A percentile compares a stretch with the other conserved stretches of the same genome.
Conservation (phyloP, 1,140 invertebrate species). For the Andrena cerasifolii region DNA sequence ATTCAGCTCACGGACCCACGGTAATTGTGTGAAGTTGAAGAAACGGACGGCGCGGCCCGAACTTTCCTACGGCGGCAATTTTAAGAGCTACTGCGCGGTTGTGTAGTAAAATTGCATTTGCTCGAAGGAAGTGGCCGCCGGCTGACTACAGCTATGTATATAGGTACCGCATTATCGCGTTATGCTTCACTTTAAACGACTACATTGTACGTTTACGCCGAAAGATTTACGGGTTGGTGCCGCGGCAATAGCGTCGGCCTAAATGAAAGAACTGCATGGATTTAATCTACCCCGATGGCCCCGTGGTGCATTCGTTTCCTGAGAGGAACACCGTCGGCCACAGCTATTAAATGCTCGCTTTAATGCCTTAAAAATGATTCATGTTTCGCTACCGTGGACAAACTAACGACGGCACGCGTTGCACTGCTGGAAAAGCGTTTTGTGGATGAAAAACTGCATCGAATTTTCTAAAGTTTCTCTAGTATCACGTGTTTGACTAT, state of each 20-base stretch:
- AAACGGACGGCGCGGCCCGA: constrained; percentile 53
- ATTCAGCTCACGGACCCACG: not conserved
- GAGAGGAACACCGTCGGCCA: not conserved
- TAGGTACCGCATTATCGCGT: constrained; percentile 58
- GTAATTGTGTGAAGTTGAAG: constrained; percentile 57
- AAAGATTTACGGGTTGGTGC: constrained; percentile 48
- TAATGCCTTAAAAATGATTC: constrained; percentile 37
- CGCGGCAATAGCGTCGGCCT: constrained; percentile 22
- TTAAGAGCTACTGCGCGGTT: constrained; percentile 17
- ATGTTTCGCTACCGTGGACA: constrained; percentile 18
- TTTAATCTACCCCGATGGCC: constrained; percentile 55
- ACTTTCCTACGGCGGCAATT: constrained; percentile 51
- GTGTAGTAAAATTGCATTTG: constrained; percentile 61
- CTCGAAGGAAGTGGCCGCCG: constrained; percentile 38
- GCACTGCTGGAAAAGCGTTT: not conserved
- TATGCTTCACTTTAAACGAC: constrained; percentile 61
- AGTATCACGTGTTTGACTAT: too few species aligned
- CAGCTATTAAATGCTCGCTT: constrained; percentile 29
- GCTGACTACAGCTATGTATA: not conserved
- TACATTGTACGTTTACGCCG: constrained; percentile 55
- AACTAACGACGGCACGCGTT: constrained; percentile 6
- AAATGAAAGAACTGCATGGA: constrained; percentile 48
- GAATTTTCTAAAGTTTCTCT: too few species aligned
- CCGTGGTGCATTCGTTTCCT: constrained; percentile 10
- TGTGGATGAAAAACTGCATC: not conserved